A percentile compares a stretch with the other conserved stretches of the same genome.
These are phyloP conservation scores for Triplophysa tibetana DNA, from an alignment of 2,113 vertebrate species.

Conservation along the genomic window DNA sequence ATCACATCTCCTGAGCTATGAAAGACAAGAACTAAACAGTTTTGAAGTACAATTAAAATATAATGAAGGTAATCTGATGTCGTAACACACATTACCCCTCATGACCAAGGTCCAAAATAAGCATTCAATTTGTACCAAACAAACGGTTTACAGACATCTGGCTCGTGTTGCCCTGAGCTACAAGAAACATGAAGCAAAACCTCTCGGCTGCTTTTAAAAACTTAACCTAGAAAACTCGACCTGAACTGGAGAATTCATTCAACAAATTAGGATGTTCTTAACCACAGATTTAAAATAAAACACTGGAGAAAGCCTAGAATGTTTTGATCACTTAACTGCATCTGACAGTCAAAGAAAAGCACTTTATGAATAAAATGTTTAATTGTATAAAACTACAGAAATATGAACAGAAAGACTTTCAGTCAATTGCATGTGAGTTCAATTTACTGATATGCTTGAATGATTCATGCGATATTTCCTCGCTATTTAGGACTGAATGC, in stretches of 20 bases:
- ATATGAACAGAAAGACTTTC: too few species aligned
- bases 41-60: too few species aligned
- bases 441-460: too few species aligned
- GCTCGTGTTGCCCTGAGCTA: constrained; percentile 5
- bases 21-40: too few species aligned
- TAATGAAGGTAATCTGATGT: not conserved
- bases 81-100: not conserved
- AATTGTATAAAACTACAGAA: too few species aligned
- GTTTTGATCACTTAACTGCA: too few species aligned
- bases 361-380: too few species aligned
- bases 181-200: constrained; percentile 27
- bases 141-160: not conserved
- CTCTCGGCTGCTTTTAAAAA: constrained; percentile 38
- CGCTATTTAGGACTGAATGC: not conserved
- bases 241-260: constrained; percentile 4
- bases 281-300: not conserved
- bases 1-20: too few species aligned
- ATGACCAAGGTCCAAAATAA: not conserved
- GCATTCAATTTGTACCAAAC: too few species aligned
- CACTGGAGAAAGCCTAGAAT: not conserved
- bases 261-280: not conserved
- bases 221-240: constrained; percentile 20
- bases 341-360: too few species aligned
- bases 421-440: too few species aligned
- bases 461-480: too few species aligned